Evolutionary conservation across 2,888 invertebrate genomes (phyloP), one percentile per base, ranked within the genome.

Genomic region (Smittia sp.): DNA sequence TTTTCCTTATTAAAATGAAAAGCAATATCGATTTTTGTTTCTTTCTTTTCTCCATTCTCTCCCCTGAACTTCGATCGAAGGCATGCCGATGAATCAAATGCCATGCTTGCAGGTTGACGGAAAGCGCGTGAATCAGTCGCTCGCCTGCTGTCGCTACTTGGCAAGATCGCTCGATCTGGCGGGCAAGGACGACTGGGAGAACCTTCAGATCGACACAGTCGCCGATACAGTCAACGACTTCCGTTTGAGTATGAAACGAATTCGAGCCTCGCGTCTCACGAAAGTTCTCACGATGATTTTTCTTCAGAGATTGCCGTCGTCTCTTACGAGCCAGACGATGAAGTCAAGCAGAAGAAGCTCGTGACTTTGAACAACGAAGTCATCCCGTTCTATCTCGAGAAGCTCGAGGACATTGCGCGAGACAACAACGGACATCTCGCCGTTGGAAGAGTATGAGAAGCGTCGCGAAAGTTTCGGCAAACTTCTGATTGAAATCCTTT

Each of bases 201-300:
- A 85, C 79, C 80, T 88, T 76, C 85, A 87, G 80, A 86, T 89
- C 76, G 88, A 89, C 79, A 83, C 86, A 74, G 83, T 85, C 46
- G 87, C 87, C 75, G 88, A 88, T 77, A 87, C 87, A 11, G 83
- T 89, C 77, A 85, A 85, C 77, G 89, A 89, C 79, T 81, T 89
- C 77, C 85, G 88, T 77, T 76, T 79, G 77, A 86, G 88, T 88
- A 82, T 82, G 85, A 83, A 46, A 20, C 1, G 18, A 1, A 20
- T 58, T 58, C 9, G 32, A 32, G 9, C 4, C 32, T 32, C 32
- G 32, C 32, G 9, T 6, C n/a, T n/a, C 9, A 9, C 32, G 32
- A 32, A 32, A 32, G 32, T 32, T 32, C 32, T 32, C 32, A 32
- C 32, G 32, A 32, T 32, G 58, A 18, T 18, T 18, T 18, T 58